phyloP scores from a whole-genome alignment of 1,140 invertebrate species.

The Gonatopus flavifemur region DNA sequence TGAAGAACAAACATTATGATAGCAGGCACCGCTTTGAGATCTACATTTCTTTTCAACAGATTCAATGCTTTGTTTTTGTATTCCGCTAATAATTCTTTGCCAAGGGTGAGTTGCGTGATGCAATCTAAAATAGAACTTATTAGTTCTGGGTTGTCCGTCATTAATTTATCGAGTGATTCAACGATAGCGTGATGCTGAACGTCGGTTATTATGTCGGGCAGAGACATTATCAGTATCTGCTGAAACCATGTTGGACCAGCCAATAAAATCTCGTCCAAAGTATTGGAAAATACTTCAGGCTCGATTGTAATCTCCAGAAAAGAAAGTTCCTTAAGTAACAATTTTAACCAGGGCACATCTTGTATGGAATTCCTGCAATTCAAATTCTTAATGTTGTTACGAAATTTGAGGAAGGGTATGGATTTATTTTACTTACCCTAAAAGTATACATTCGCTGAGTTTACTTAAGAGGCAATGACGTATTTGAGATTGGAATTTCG shows the following conservation, averaged over 20 bases:
- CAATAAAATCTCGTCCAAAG: constrained; percentile 46
- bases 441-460: constrained; percentile 45
- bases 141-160: constrained; percentile 40
- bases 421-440: constrained; percentile 30
- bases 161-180: constrained; percentile 43
- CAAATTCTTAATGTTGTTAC: background rate
- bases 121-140: constrained; percentile 44
- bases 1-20: constrained; percentile 37
- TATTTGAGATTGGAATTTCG: constrained; percentile 43
- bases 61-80: constrained; percentile 38
- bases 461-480: constrained; percentile 36
- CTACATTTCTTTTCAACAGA: constrained; percentile 33
- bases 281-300: constrained; percentile 31
- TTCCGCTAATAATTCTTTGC: constrained; percentile 44
- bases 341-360: constrained; percentile 38
- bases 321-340: constrained; percentile 47
- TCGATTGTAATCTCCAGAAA: constrained; percentile 45
- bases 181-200: constrained; percentile 44
- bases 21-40: constrained; percentile 37
- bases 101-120: constrained; percentile 45
- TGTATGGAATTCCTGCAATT: constrained; percentile 37
- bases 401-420: background rate
- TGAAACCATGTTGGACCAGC: constrained; percentile 50
- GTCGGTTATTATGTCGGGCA: constrained; percentile 51
- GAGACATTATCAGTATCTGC: constrained; percentile 41